These are phyloP conservation scores for Parasteatoda tepidariorum DNA, from an alignment of 1,140 invertebrate species.

Conservation along the genomic window DNA sequence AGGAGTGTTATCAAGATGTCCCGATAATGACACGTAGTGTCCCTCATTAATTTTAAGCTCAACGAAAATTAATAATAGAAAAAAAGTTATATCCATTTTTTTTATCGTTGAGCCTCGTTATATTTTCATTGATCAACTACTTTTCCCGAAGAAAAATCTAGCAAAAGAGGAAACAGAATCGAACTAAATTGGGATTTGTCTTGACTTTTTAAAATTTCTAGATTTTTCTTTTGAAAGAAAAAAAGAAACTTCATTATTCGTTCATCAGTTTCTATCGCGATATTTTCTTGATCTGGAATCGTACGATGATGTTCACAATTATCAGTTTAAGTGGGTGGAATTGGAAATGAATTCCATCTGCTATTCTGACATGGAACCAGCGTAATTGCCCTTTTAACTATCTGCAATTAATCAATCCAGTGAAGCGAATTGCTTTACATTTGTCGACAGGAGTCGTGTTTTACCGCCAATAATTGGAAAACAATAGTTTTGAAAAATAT, in stretches of 20 bases:
- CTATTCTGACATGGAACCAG: too few relatives aligned
- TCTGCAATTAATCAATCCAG: not conserved
- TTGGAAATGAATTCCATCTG: not conserved
- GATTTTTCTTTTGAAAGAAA: not conserved
- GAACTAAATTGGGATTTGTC: slow-evolving; percentile 28
- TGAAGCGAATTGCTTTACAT: not conserved
- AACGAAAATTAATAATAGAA: slow-evolving; percentile 5
- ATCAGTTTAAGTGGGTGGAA: not conserved
- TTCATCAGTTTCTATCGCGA: not conserved
- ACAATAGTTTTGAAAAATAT: not conserved
- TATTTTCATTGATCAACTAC: not conserved
- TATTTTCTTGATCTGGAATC: not conserved
- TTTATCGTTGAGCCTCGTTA: slow-evolving; percentile 13
- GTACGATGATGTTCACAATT: not conserved
- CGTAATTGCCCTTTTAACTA: not conserved
- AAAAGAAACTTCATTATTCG: not conserved
- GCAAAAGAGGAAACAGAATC: slow-evolving; percentile 25
- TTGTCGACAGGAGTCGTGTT: not conserved
- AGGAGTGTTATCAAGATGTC: slow-evolving; percentile 39
- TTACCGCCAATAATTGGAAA: not conserved
- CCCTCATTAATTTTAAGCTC: slow-evolving; percentile 40
- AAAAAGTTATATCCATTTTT: not conserved
- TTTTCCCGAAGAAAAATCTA: not conserved
- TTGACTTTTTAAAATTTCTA: not conserved
- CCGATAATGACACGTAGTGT: slow-evolving; percentile 27